Conservation (phyloP, 2,113 vertebrate species). For the Trichomycterus rosablanca region DNA sequence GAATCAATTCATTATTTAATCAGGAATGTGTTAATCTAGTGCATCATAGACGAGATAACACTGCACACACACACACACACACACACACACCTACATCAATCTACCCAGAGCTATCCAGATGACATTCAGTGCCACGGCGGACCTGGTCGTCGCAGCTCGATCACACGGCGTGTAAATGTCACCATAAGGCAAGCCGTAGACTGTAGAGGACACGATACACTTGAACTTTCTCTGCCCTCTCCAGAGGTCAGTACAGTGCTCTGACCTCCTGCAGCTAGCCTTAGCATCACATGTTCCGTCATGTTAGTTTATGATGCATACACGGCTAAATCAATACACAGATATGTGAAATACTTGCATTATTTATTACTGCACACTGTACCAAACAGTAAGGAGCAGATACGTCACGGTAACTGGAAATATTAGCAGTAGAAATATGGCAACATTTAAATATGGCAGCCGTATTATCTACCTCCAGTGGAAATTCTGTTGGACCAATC, state of each 20-base stretch:
- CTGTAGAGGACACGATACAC: conserved; percentile 7
- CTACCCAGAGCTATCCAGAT: conserved; percentile 8
- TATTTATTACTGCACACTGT: no score
- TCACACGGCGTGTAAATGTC: conserved; percentile 40
- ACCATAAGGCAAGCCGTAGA: conserved; percentile 16
- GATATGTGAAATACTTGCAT: background rate
- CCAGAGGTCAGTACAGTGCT: conserved; percentile 11
- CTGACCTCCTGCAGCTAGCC: background rate
- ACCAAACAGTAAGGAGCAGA: no score
- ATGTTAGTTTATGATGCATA: background rate
- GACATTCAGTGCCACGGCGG: conserved; percentile 15
- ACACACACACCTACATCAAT: conserved; percentile 11
- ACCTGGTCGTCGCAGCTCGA: conserved; percentile 15
- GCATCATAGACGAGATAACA: no score
- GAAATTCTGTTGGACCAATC: no score
- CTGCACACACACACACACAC: no score
- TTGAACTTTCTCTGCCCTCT: conserved; percentile 39
- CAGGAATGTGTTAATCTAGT: no score
- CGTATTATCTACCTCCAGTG: no score
- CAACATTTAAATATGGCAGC: no score
- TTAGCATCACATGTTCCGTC: background rate
- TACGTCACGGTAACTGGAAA: no score
- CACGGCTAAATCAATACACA: background rate
- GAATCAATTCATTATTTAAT: no score
- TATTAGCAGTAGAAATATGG: no score